Base-by-base conservation (phyloP, 92 coral and sea anemone genomes). In the Blastomussa wellsi region DNA sequence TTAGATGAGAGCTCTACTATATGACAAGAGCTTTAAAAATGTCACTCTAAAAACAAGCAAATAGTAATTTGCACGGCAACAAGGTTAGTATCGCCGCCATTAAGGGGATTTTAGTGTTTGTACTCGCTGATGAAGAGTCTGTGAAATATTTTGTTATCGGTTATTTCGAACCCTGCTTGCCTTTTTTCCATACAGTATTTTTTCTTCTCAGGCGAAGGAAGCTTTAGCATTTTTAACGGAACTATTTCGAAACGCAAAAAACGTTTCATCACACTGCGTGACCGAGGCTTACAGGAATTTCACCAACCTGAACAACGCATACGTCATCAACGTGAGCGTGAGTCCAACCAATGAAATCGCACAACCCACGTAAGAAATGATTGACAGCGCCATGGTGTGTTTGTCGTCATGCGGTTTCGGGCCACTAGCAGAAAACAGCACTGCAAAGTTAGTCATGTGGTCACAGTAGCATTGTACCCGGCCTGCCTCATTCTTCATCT, bases 331-430 rank as follows among this genome's bases (percentile, higher is more conserved):
- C 6, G 99, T 96, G 3, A 94, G 79, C 2, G 82, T 16, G 24
- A 90, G 86, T 19, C 96, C 98, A 17, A 91, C 74, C 71, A 96
- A 68, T n/a, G 99, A 96, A 35, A 96, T 89, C 6, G 89, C 95
- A 73, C 99, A 96, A 20, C 99, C 99, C 31, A 96, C 85, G 80
- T 89, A 94, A 80, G 92, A 91, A 86, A 96, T 89, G 70, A 96
- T 81, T 20, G 91, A 79, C 81, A 93, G 68, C 1, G 93, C 94
- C 38, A 64, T 32, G 79, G 55, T 84, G 77, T 90, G 90, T 51
- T 35, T 38, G 4, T 78, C 79, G 60, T 78, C 86, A 57, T 78
- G 79, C 51, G 48, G 53, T 83, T 42, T 80, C 36, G 88, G 75
- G 26, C 85, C 85, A 16, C 77, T 59, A 24, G 94, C 92, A 69